Evolutionary conservation across 2,797 vertebrate species (phyloP), one percentile per base, ranked within the genome.

Genomic region (Rhynchotus rufescens): DNA sequence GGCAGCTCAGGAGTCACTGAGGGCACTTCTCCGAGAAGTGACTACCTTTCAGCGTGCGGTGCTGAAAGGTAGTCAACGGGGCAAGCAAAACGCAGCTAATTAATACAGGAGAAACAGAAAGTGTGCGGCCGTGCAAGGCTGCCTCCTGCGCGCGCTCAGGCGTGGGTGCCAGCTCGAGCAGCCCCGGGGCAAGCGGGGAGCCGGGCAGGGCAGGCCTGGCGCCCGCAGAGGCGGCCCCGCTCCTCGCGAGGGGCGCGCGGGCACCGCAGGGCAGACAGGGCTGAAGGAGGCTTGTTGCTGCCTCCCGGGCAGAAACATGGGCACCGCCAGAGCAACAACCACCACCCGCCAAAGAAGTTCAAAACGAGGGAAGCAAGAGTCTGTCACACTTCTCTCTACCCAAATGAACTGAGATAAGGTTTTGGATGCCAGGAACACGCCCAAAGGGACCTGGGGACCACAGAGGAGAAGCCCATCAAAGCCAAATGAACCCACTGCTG

Each of bases 261-360:
- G 36, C 36, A 9, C 36, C 36, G 9, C 36, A 36, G 36, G 36
- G 36, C 36, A 36, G 36, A 36, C 9, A 10, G 36, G 36, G 8
- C 36, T 36, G 0, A 13, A 8, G 66, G 23, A 62, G 0, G 0
- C 62, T 66, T n/a, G 30, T 10, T 3, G 1, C 2, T 19, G 49
- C 52, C 47, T 83, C 73, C 65, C 79, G 40, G 60, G 75, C 32
- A 12, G 67, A 68, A 38, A 73, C 42, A 38, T 76, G 76, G 28
- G 52, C 15, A 79, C 66, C 79, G 57, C 78, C 85, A 30, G 80
- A 92, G 85, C 78, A 75, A 88, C 91, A 88, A 52, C 14, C 28
- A 75, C 89, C 92, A 52, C 28, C 51, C 42, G 40, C 62, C 72
- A 40, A 10, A 88, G 49, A 54, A 56, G 16, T 30, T n/a, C 30